These are phyloP conservation scores for Ursus arctos DNA, from an alignment of 2,113 vertebrate genomes.

Conservation along the genomic window DNA sequence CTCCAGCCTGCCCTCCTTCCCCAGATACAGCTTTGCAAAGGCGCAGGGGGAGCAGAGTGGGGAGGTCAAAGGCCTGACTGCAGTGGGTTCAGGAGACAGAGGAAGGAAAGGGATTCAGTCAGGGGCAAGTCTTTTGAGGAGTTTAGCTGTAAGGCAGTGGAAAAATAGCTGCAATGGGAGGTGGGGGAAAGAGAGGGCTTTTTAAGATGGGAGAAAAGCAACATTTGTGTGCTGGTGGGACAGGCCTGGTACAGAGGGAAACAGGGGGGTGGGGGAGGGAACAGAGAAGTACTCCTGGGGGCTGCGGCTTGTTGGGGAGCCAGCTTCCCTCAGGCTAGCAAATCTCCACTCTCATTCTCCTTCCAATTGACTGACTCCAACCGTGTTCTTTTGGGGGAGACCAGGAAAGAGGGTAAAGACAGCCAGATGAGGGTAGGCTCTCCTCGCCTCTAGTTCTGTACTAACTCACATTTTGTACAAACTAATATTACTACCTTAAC, in stretches of 20 bases:
- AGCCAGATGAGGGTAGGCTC: not conserved
- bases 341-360: not conserved
- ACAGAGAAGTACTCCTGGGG: not conserved
- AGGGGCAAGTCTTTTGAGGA: not conserved
- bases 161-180: not conserved
- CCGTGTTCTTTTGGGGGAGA: not conserved
- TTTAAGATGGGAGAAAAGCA: not conserved
- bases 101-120: not conserved
- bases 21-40: not conserved
- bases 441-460: not conserved
- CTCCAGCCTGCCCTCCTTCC: not conserved
- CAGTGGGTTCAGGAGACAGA: not conserved
- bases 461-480: not conserved
- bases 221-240: not conserved
- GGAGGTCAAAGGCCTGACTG: not conserved
- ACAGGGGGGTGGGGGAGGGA: not conserved
- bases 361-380: not conserved
- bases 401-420: not conserved
- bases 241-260: not conserved
- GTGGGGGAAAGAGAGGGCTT: not conserved
- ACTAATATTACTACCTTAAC: not conserved
- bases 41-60: not conserved
- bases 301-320: no score
- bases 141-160: not conserved
- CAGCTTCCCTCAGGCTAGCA: not conserved